Base-by-base conservation (phyloP, 1,140 invertebrate genomes). In the Hylyphantes graminicola region DNA sequence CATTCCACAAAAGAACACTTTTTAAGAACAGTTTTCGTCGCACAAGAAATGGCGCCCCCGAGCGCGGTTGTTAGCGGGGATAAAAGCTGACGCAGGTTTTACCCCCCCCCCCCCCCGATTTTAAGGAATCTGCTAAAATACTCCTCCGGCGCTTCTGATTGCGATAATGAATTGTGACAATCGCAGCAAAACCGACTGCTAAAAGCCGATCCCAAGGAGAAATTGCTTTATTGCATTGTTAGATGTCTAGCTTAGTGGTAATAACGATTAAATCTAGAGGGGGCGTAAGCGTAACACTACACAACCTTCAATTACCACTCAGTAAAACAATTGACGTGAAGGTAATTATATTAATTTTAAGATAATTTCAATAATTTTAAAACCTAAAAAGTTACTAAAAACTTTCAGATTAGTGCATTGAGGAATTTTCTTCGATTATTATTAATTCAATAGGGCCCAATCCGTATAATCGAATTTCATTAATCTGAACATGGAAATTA, bases 1-100 rank as follows among this genome's bases (percentile, higher is more conserved):
- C 79, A 81, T 81, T 81, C 73, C 79, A 81, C 79, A 81, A 81
- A 81, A 81, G 79, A 81, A 81, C 68, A 81, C 79, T 81, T 70
- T 70, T n/a, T n/a, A n/a, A 73, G 68, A 80, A 67, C 63, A 50
- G 63, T 80, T 80, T 70, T 51, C 79, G 70, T 73, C 48, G 55
- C 35, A 55, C 68, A 70, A 35, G 35, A 35, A 81, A 81, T 73
- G 59, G 79, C 65, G 68, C 78, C 78, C 48, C 48, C 9, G 35
- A 73, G 54, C 77, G 63, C 68, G 79, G 79, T 73, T 81, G 79
- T 73, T 81, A 81, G 64, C 79, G 51, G 64, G n/a, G 35, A 11
- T 70, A 73, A 54, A 81, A 67, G 79, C 72, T 81, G 73, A 81
- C 50, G 79, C 79, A 63, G 79, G 73, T 70, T 67, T 81, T 81